phyloP scores from a whole-genome alignment of 2,888 invertebrate species.

The Caradrina kadenii region DNA sequence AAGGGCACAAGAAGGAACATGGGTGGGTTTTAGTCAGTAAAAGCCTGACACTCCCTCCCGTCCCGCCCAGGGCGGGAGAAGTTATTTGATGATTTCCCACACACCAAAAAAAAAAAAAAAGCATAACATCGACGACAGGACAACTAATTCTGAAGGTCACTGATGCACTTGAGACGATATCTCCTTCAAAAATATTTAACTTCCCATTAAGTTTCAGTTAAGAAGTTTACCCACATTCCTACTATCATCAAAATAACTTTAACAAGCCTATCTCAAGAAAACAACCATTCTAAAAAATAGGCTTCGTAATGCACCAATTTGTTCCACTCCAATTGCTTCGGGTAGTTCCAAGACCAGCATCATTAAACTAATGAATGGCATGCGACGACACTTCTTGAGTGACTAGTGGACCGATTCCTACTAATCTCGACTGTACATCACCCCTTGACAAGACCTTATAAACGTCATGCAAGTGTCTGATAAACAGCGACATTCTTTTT shows the following conservation, averaged over 20 bases:
- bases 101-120: too few relatives aligned
- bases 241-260: slow-evolving; percentile 28
- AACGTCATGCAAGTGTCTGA: slow-evolving; percentile 75
- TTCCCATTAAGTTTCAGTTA: background rate
- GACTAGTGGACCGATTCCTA: slow-evolving; percentile 66
- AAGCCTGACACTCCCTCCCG: too few relatives aligned
- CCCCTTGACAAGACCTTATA: slow-evolving; percentile 72
- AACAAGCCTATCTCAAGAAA: slow-evolving; percentile 33
- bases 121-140: too few relatives aligned
- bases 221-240: slow-evolving; percentile 17
- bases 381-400: slow-evolving; percentile 66
- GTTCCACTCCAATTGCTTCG: slow-evolving; percentile 69
- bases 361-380: slow-evolving; percentile 65
- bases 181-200: too few relatives aligned
- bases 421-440: slow-evolving; percentile 75
- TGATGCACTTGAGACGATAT: too few relatives aligned
- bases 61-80: too few relatives aligned
- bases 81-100: too few relatives aligned
- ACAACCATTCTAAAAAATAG: slow-evolving; percentile 54
- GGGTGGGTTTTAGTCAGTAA: too few relatives aligned
- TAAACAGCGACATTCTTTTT: slow-evolving; percentile 71
- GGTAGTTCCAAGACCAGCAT: slow-evolving; percentile 51
- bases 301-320: slow-evolving; percentile 66
- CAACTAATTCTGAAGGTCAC: too few relatives aligned
- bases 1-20: too few relatives aligned